These are phyloP conservation scores for Haliclona indistincta DNA, from an alignment of 37 sponge, comb jelly and placozoan species.

Conservation along the genomic window DNA sequence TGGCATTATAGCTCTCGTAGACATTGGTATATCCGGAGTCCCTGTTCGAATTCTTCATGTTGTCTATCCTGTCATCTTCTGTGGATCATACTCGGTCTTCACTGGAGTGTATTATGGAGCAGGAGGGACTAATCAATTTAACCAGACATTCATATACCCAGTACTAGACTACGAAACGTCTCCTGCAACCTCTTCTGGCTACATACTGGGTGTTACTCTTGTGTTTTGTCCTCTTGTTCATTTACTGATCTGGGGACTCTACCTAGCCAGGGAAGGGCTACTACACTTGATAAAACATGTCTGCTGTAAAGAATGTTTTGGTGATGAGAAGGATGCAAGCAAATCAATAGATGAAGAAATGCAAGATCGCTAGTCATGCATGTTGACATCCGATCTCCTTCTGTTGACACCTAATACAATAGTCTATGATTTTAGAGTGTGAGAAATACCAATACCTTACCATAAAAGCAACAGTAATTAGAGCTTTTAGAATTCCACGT, in stretches of 20 bases:
- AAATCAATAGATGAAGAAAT: too few relatives aligned
- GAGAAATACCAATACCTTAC: too few relatives aligned
- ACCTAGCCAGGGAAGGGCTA: not conserved
- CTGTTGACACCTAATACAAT: too few relatives aligned
- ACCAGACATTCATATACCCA: constrained; percentile 39
- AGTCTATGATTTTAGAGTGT: too few relatives aligned
- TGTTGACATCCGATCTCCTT: too few relatives aligned
- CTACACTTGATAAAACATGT: not conserved
- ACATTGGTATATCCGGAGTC: constrained; percentile 41
- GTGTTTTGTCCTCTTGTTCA: constrained; percentile 33
- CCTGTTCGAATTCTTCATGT: constrained; percentile 39
- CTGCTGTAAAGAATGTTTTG: too few relatives aligned
- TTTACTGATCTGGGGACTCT: constrained; percentile 12
- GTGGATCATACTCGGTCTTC: constrained; percentile 31
- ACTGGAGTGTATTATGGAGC: constrained; percentile 49
- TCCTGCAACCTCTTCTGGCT: constrained; percentile 35
- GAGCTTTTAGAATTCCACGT: too few relatives aligned
- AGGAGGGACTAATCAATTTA: constrained; percentile 31
- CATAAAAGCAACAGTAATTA: too few relatives aligned
- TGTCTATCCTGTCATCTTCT: constrained; percentile 17
- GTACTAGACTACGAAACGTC: constrained; percentile 35
- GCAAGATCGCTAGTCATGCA: too few relatives aligned
- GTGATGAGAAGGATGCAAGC: too few relatives aligned
- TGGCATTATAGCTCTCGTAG: constrained; percentile 34
- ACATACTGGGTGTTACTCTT: constrained; percentile 9